Base-by-base conservation (phyloP, 2,797 vertebrate species). In the Hapalemur alaotrensis region DNA sequence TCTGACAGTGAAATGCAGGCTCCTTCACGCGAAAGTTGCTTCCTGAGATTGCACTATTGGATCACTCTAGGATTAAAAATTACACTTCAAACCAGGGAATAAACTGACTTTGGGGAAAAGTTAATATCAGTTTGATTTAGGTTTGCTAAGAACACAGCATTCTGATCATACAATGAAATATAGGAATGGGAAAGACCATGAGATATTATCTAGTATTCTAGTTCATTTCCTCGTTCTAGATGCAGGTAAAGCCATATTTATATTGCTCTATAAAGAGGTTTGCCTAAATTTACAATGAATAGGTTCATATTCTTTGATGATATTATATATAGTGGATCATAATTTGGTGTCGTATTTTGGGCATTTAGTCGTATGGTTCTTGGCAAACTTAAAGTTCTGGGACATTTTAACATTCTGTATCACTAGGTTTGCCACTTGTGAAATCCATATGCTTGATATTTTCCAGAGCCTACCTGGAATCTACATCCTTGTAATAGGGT, bases 61-160 rank as follows among this genome's bases (percentile, higher is more conserved):
- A 80, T 93, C 92, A 69, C 61, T 93, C 41, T 88, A 96, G 61
- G 89, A 96, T 94, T 96, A 93, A 95, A 98, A 96, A 93, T 93
- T 75, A 90, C 30, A 96, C 93, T 93, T 65, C 73, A 94, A 79
- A 75, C 63, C 35, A 38, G 32, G 89, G 73, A 96, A 95, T 93
- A 93, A 97, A 96, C 8, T 28, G 72, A 94, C 70, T 69, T 91
- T 90, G 75, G 92, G 84, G 52, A 78, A 96, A 97, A 97, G 52
- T 48, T 75, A 50, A 2, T 65, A 63, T 59, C 0, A 2, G 5
- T 90, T 95, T 2, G 4, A 7, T 46, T 97, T 95, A 82, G 25
- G 35, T 70, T 95, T 28, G 3, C 50, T 93, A 76, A 84, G 35
- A 87, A 59, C 52, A 54, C 15, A 78, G 18, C 14, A 78, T 80